Evolutionary conservation across 2,888 invertebrate genomes (phyloP).

Genomic region (Cyaniris semiargus): DNA sequence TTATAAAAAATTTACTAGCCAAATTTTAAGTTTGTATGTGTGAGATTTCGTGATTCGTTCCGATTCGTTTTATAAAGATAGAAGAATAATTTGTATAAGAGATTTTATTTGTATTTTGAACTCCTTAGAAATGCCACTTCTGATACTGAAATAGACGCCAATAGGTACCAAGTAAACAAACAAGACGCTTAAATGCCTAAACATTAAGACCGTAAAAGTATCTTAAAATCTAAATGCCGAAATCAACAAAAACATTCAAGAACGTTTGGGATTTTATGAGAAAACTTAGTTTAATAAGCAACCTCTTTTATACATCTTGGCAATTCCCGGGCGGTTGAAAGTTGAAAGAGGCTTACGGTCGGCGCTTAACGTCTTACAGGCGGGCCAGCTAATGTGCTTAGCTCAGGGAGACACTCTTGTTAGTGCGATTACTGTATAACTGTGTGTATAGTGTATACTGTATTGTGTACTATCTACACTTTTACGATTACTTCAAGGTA

Average conservation of each 20-base stretch:
- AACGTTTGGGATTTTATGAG: neutral
- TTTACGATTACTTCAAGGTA: neutral
- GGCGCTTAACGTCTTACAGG: constrained; percentile 24
- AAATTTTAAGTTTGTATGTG: too few species aligned
- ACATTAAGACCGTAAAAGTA: neutral
- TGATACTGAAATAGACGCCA: too few species aligned
- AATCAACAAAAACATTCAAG: neutral
- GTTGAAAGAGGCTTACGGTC: constrained; percentile 32
- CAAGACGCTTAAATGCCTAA: neutral
- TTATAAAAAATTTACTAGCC: too few species aligned
- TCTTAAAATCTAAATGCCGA: neutral
- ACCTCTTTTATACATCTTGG: neutral
- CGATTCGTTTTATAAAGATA: too few species aligned
- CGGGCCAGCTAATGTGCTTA: constrained; percentile 26
- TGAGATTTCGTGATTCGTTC: too few species aligned
- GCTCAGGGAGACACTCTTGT: neutral
- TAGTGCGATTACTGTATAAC: neutral
- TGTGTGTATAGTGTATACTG: too few species aligned
- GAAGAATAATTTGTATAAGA: too few species aligned
- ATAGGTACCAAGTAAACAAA: neutral
- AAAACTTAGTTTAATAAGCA: neutral
- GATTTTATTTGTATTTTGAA: too few species aligned
- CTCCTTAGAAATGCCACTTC: too few species aligned
- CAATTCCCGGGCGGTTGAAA: constrained; percentile 29
- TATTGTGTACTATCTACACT: neutral